Evolutionary conservation across 2,113 vertebrate species (phyloP), one percentile per base, ranked within the genome.

Genomic region (Pseudolaguvia tuberculata): DNA sequence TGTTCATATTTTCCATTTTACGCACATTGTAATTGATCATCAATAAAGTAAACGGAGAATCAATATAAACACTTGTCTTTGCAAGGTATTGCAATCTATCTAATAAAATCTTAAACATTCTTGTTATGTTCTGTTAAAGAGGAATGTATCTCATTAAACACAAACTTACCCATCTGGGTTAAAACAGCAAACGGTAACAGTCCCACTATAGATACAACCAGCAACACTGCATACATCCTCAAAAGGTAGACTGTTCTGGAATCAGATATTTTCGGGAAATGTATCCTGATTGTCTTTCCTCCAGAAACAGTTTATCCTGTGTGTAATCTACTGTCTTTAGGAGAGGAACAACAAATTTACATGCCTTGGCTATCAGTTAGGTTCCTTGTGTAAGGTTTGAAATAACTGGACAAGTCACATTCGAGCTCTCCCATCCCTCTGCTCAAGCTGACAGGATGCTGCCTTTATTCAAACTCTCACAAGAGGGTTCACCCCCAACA

Each of bases 141-240:
- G n/a, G n/a, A n/a, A n/a, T n/a, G n/a, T n/a, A n/a, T n/a, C n/a
- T n/a, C n/a, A n/a, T n/a, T 29, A 39, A 70, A 70, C 39, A 8
- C 13, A 6, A 52, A 77, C 75, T 77, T 50, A 77, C 75, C 75
- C 4, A 70, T 76, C 17, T 70, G 67, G 5, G 75, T 13, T 61
- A 63, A 45, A 62, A 18, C 66, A 9, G 75, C 3, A 20, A 62
- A 50, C 21, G 67, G 17, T 3, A 48, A 62, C 11, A 63, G 18
- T 75, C 35, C 72, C 23, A 45, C 18, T 39, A 68, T 4, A 31
- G 45, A 50, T 20, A 45, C 57, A 50, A 70, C 4, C 31, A 77
- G 58, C 48, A 62, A 15, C 18, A 13, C 42, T 47, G 31, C 57
- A 21, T 47, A 77, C 68, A 77, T 77, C 67, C 58, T 77, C 13